Base-by-base conservation (phyloP, 2,113 vertebrate species). In the Xyliphius kryptos region DNA sequence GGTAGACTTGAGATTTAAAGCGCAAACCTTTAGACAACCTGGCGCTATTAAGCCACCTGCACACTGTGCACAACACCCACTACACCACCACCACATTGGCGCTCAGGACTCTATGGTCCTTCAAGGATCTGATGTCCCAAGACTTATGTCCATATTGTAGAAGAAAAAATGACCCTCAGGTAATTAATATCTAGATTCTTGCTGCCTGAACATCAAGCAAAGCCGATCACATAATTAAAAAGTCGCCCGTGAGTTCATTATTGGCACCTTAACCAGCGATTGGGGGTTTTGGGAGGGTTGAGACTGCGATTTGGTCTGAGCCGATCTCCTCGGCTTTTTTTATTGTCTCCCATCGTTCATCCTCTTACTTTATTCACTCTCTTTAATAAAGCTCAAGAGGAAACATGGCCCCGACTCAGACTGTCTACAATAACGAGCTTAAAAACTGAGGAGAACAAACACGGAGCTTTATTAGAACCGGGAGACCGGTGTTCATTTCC, bases 141-240 rank as follows among this genome's bases (percentile, higher is more conserved):
- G n/a, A n/a, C n/a, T n/a, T n/a, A n/a, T n/a, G n/a, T n/a, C n/a
- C n/a, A n/a, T n/a, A n/a, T n/a, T n/a, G n/a, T 26, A 26, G 22
- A 51, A 65, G 81, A 78, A 81, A 79, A 81, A 84, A 71, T 51
- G 71, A 74, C 77, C 82, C 86, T 85, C 74, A 79, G 76, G 79
- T 81, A 88, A 87, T 86, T 87, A 86, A 85, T 86, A 85, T 81
- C 81, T 85, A 84, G 85, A 88, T 86, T 86, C 85, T 83, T 80
- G 80, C 75, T 82, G 50, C 77, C 76, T 78, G 69, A 77, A 80
- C 66, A 75, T 83, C 85, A 85, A 77, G 77, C 59, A 56, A 79
- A 81, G 74, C 78, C 82, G 80, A 84, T 82, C 85, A 83, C 80
- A 82, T 85, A 86, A 80, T 85, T 87, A 82, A 82, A 77, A 77